Percentiles rank a stretch among this genome's conserved stretches.
These are phyloP conservation scores for Ascidia mentula DNA, from an alignment of 23 tunicate species.

Conservation along the genomic window DNA sequence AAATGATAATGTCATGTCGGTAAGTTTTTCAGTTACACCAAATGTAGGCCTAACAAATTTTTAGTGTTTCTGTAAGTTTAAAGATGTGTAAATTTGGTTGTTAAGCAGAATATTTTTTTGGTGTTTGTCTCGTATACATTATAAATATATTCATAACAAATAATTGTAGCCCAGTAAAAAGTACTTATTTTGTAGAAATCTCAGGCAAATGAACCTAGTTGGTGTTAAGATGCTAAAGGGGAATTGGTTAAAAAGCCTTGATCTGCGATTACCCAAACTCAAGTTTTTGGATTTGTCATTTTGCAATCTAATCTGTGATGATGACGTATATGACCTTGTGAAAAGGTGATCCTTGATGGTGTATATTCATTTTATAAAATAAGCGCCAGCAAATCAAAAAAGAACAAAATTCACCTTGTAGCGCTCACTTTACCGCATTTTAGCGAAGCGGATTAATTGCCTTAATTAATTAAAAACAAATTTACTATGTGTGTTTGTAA, in stretches of 20 bases:
- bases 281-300: constrained; percentile 21
- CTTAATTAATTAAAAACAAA: no score
- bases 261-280: constrained; percentile 14
- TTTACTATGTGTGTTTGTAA: neutral
- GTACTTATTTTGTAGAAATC: neutral
- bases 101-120: no score
- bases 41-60: no score
- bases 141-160: no score
- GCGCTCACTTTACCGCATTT: neutral
- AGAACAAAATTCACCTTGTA: no score
- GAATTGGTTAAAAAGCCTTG: constrained; percentile 23
- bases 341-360: neutral
- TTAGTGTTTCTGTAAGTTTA: no score
- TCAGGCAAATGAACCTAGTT: neutral
- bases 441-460: no score
- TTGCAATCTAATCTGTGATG: constrained; percentile 25
- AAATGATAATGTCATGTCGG: constrained; percentile 15
- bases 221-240: constrained; percentile 13
- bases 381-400: neutral
- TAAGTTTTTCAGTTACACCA: no score
- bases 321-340: constrained; percentile 15
- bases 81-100: no score
- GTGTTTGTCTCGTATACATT: no score
- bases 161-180: no score
- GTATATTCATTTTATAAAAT: neutral